Evolutionary conservation across 2,888 invertebrate species (phyloP).

Genomic region (Elmis aenea): DNA sequence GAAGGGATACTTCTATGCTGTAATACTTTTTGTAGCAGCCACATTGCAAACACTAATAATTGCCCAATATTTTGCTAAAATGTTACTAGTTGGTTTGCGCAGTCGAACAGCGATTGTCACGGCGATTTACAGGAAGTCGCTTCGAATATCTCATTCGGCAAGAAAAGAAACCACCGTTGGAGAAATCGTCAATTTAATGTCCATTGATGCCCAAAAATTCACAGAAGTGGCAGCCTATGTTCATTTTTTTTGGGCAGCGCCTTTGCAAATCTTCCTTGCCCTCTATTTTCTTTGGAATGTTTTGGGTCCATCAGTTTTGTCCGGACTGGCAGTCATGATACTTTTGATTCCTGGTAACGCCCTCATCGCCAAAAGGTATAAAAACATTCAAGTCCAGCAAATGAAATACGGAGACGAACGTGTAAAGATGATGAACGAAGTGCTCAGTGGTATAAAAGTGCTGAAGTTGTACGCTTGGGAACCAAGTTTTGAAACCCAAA

Average conservation of each 20-base stretch:
- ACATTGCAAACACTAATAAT: constrained; percentile 51
- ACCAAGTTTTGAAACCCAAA: constrained; percentile 53
- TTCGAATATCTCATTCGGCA: constrained; percentile 41
- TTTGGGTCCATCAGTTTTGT: constrained; percentile 54
- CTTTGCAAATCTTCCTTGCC: constrained; percentile 52
- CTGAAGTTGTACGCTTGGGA: constrained; percentile 62
- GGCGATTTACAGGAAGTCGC: constrained; percentile 52
- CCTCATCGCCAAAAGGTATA: constrained; percentile 45
- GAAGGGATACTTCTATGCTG: constrained; percentile 56
- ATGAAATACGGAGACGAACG: constrained; percentile 54
- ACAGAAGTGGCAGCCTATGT: constrained; percentile 46
- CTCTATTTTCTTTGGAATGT: constrained; percentile 50
- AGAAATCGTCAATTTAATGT: constrained; percentile 51
- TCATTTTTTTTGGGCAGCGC: constrained; percentile 50
- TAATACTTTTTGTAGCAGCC: constrained; percentile 49
- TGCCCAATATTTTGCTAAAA: constrained; percentile 52
- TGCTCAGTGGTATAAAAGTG: constrained; percentile 56
- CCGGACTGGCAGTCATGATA: constrained; percentile 52
- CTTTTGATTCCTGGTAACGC: constrained; percentile 53
- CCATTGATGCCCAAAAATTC: constrained; percentile 49
- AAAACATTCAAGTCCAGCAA: constrained; percentile 46
- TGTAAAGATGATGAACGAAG: constrained; percentile 54
- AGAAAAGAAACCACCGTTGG: constrained; percentile 46
- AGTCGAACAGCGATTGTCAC: constrained; percentile 51
- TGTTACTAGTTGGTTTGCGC: constrained; percentile 53